Percentiles rank a stretch among this genome's conserved stretches.
Evolutionary conservation across 1,140 invertebrate genomes (phyloP).

Genomic region (Macrobrachium rosenbergii): DNA sequence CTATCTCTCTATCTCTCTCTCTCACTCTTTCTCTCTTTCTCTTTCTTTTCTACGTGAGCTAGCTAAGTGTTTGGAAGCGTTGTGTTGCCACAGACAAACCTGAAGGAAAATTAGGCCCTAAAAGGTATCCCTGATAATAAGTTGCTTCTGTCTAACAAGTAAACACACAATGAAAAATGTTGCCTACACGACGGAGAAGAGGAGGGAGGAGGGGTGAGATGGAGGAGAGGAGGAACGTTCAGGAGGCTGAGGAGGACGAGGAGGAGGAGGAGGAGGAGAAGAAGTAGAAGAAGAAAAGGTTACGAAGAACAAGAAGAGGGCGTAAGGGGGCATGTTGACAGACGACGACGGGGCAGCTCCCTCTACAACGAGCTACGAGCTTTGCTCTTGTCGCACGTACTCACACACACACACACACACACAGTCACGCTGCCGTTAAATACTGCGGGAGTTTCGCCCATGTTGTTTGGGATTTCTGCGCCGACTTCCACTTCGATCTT

Average conservation of each 20-base stretch:
- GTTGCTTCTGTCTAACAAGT: conserved; percentile 55
- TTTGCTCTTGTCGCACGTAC: not conserved
- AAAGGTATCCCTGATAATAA: conserved; percentile 51
- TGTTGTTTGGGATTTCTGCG: too few species aligned
- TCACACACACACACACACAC: conserved; percentile 27
- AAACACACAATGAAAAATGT: not conserved
- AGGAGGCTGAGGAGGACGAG: too few species aligned
- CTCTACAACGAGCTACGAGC: too few species aligned
- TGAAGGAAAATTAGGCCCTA: conserved; percentile 55
- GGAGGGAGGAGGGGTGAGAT: not conserved
- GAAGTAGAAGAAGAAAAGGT: not conserved
- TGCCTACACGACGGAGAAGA: too few species aligned
- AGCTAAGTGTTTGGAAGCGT: conserved; percentile 49
- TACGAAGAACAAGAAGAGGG: not conserved
- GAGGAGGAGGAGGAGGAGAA: not conserved
- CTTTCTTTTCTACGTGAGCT: conserved; percentile 6
- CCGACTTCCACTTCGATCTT: too few species aligned
- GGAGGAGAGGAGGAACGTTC: too few species aligned
- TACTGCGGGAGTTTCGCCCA: too few species aligned
- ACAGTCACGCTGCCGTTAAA: not conserved
- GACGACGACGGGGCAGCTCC: too few species aligned
- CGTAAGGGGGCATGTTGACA: too few species aligned
- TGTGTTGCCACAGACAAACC: conserved; percentile 49
- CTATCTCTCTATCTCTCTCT: too few species aligned
- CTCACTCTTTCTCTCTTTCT: too few species aligned